Base-by-base conservation (phyloP, 2,113 vertebrate genomes). In the Nothobranchius kuhntae region DNA sequence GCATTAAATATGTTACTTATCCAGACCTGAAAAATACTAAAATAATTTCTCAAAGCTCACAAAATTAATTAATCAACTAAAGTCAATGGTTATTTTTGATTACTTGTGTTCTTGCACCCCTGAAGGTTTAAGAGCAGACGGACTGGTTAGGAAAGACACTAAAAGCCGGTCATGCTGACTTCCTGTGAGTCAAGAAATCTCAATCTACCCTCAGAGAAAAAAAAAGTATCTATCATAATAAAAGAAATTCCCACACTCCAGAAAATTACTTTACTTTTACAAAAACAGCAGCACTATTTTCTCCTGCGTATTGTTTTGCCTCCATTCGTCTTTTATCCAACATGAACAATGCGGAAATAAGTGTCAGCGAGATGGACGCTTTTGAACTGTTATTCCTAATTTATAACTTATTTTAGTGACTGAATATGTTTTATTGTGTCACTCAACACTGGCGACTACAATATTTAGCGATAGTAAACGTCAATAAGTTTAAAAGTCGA, bases 141-240 rank as follows among this genome's bases (percentile, higher is more conserved):
- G 36, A 40, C 6, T 40, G 38, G 38, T 40, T 40, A 40, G 30
- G 30, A 30, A 42, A 9, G 40, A 56, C 30, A 59, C 15, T 6
- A 7, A 0, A 44, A 13, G 3, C 30, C 45, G 45, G 61, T 56
- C 48, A 52, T 11, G 68, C 71, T 62, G 10, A 81, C 75, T 83
- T 83, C 86, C 78, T 85, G 57, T 58, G 38, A 68, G 17, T 64
- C 2, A 57, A 11, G 35, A 7, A 38, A 21, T 59, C 38, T 24
- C 47, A 63, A 60, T 21, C 57, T 13, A 44, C 1, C 11, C 0
- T 11, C 53, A 15, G 21, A 40, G 68, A 63, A 77, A 56, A 77
- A 66, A 72, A 50, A 15, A 17, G 7, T 61, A 56, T 10, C 64
- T 78, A 68, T 3, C 30, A 30, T 30, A 30, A 30, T 30, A 1